A percentile compares a stretch with the other conserved stretches of the same genome.
Conservation (phyloP, 92 coral and sea anemone species). For the Anthopleura xanthogrammica region DNA sequence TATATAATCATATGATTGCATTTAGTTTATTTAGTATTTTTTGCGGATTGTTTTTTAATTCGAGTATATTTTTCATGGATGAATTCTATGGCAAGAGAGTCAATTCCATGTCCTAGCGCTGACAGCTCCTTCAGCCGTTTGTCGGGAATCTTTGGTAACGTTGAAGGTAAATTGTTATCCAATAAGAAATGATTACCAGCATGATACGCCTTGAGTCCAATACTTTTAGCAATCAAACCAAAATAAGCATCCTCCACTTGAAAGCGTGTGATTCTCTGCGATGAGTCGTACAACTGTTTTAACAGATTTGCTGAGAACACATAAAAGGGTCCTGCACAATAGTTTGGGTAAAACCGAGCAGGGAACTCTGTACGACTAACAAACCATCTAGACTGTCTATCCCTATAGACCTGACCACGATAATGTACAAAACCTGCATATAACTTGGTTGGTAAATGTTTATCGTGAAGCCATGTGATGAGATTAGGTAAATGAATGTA, state of each 20-base stretch:
- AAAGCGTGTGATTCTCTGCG: slow-evolving; percentile 16
- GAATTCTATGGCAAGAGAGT: slow-evolving; percentile 18
- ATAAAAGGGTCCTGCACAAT: slow-evolving; percentile 49
- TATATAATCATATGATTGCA: background rate
- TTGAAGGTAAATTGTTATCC: background rate
- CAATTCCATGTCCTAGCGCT: slow-evolving; percentile 29
- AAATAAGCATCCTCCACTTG: slow-evolving; percentile 43
- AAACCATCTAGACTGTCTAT: slow-evolving; percentile 27
- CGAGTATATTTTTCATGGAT: slow-evolving; percentile 20
- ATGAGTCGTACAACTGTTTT: slow-evolving; percentile 19
- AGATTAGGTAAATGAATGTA: slow-evolving; percentile 39
- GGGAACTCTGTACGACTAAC: slow-evolving; percentile 39
- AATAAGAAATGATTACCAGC: slow-evolving; percentile 24
- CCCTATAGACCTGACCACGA: slow-evolving; percentile 28
- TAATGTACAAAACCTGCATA: slow-evolving; percentile 53
- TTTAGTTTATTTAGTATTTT: background rate
- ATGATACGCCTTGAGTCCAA: slow-evolving; percentile 19
- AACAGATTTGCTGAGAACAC: slow-evolving; percentile 34
- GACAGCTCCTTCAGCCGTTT: slow-evolving; percentile 25
- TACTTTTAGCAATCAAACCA: slow-evolving; percentile 24
- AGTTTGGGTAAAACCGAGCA: slow-evolving; percentile 35
- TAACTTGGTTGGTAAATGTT: slow-evolving; percentile 24
- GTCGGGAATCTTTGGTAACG: slow-evolving; percentile 19
- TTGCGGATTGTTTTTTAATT: slow-evolving; percentile 11
- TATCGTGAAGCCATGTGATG: slow-evolving; percentile 38